Conservation (phyloP, 2,888 invertebrate genomes). For the Meandrusa payeni region DNA sequence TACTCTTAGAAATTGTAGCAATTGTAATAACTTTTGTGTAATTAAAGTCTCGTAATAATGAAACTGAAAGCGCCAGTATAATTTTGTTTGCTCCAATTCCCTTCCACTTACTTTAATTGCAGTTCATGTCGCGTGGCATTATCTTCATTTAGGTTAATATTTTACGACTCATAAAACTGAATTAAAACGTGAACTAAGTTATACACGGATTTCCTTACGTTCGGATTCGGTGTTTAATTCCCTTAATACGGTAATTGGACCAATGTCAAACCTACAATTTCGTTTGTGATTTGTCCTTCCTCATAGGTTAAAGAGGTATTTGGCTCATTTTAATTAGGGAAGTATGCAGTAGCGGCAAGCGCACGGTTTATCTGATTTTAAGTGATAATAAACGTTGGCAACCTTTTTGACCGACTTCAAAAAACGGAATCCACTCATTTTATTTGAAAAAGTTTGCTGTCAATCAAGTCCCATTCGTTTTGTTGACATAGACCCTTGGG, state of each 20-base stretch:
- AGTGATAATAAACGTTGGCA: too few species aligned
- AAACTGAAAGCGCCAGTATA: slow-evolving; percentile 34
- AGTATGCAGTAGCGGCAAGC: too few species aligned
- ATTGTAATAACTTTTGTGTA: slow-evolving; percentile 23
- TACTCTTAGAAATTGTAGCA: slow-evolving; percentile 1
- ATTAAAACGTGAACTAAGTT: slow-evolving; percentile 37
- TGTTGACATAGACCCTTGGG: too few species aligned
- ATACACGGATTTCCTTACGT: slow-evolving; percentile 28
- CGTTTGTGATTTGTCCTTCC: neutral
- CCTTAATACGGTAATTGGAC: neutral
- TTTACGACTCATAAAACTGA: slow-evolving; percentile 50
- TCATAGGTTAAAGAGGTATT: neutral
- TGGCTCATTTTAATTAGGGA: too few species aligned
- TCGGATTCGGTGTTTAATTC: neutral
- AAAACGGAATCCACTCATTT: too few species aligned
- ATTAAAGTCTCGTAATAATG: slow-evolving; percentile 32
- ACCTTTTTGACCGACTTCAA: too few species aligned
- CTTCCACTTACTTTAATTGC: slow-evolving; percentile 48
- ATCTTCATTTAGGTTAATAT: slow-evolving; percentile 51
- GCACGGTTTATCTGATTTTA: too few species aligned
- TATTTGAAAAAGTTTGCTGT: too few species aligned
- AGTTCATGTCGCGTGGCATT: slow-evolving; percentile 40
- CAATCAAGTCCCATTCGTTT: too few species aligned
- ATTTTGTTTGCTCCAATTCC: slow-evolving; percentile 46
- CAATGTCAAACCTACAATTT: slow-evolving; percentile 1